Conservation (phyloP, 2,888 invertebrate genomes). For the Sphaerophoria taeniata region DNA sequence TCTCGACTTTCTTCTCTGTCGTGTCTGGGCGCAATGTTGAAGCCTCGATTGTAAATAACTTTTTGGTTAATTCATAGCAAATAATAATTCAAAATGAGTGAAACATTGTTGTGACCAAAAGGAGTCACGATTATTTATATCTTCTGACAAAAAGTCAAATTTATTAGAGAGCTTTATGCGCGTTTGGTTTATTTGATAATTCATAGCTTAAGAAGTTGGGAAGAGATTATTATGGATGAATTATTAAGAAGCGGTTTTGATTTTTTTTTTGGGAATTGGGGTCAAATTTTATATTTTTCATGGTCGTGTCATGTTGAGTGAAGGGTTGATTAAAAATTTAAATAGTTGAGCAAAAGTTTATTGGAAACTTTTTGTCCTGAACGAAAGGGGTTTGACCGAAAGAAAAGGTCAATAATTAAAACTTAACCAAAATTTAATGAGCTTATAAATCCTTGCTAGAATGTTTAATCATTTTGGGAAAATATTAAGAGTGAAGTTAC, state of each 20-base stretch:
- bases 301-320: too few relatives aligned
- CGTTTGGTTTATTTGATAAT: conserved; percentile 41
- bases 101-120: conserved; percentile 52
- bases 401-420: too few relatives aligned
- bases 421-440: too few relatives aligned
- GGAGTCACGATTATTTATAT: conserved; percentile 41
- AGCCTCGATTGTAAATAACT: conserved; percentile 58
- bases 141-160: neutral
- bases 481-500: too few relatives aligned
- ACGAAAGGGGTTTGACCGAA: too few relatives aligned
- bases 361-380: too few relatives aligned
- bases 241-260: neutral
- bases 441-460: too few relatives aligned
- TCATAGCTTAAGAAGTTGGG: conserved; percentile 32
- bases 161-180: neutral
- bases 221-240: neutral
- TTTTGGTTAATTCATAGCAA: conserved; percentile 57
- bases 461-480: too few relatives aligned
- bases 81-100: conserved; percentile 65
- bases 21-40: conserved; percentile 27
- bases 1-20: neutral
- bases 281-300: too few relatives aligned
- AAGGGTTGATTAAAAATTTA: too few relatives aligned
- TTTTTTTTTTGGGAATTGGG: neutral
- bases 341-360: too few relatives aligned